Evolutionary conservation across 2,888 invertebrate genomes (phyloP), one percentile per base, ranked within the genome.

Genomic region (Xylocampa areola): DNA sequence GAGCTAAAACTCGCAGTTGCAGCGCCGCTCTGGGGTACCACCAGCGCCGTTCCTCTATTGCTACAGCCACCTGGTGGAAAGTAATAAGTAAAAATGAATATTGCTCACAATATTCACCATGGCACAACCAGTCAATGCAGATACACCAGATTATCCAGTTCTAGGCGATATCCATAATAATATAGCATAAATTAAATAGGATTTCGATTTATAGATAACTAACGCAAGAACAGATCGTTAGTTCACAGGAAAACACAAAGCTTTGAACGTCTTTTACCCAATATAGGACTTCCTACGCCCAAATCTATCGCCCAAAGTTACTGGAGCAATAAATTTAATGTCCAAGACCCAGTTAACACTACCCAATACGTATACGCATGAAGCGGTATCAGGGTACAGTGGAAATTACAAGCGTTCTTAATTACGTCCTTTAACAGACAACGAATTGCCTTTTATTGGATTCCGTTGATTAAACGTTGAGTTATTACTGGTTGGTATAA

Each of bases 21-120:
- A 96, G 87, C 0, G 94, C 85, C 8, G 96, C 95, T 16, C 94
- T 92, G 0, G 95, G 95, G 50, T 95, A 94, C 95, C 95, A 96
- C 93, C 95, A 95, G 35, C 95, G 94, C 39, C 95, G 86, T 52
- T 95, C 94, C 80, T 96, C 95, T 19, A 96, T 84, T 13, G 94
- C 95, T 7, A 96, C 94, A 10, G 94, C 95, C 33, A 95, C 95
- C 96, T 96, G 80, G 14, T 69, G 61, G 4, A n/a, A 3, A 2
- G 4, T 0, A 6, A 25, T 25, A 4, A 23, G 4, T 3, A 4
- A 16, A 32, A 32, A 32, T 32, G 7, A 23, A 23, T 6, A 7
- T 5, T 23, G 23, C 7, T 1, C 6, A 23, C 6, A 5, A 23
- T 23, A 23, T 5, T 6, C 1, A 2, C 6, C 23, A 23, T 5